These are phyloP conservation scores for Typhlichthys eigenmanni DNA, from an alignment of 2,797 vertebrate genomes.

Conservation along the genomic window DNA sequence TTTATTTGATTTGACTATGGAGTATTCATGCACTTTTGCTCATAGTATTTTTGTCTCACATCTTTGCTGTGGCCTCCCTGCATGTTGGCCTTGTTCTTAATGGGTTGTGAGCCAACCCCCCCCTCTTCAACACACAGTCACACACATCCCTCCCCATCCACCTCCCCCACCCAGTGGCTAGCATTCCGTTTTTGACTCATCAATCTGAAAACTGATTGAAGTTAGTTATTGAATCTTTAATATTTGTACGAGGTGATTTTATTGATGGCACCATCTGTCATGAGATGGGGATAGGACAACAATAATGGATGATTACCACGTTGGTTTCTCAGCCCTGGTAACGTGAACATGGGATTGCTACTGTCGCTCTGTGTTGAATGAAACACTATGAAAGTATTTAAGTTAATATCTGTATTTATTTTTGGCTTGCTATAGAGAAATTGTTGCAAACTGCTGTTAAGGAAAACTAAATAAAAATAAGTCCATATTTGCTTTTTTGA, in stretches of 20 bases:
- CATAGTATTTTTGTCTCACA: conserved; percentile 60
- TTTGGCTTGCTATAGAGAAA: conserved; percentile 73
- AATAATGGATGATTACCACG: conserved; percentile 10
- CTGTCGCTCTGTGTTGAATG: conserved; percentile 66
- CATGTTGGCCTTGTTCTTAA: conserved; percentile 63
- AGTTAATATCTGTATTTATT: conserved; percentile 76
- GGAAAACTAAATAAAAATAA: conserved; percentile 54
- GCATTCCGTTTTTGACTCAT: no score
- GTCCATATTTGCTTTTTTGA: conserved; percentile 51
- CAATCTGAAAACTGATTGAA: conserved; percentile 8
- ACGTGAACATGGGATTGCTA: conserved; percentile 61
- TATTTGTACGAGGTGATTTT: not conserved
- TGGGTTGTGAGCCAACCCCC: conserved; percentile 54
- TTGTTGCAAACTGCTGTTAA: conserved; percentile 74
- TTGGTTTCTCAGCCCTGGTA: conserved; percentile 47
- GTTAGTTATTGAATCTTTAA: conserved; percentile 5
- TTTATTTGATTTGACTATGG: conserved; percentile 41
- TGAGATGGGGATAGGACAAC: conserved; percentile 44
- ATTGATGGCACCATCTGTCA: not conserved
- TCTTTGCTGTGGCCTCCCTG: conserved; percentile 47
- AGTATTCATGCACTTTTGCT: conserved; percentile 69
- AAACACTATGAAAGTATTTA: conserved; percentile 74
- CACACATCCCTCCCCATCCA: no score
- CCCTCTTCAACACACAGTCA: no score
- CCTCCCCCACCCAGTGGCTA: no score